phyloP scores from a whole-genome alignment of 2,888 invertebrate species.

The Sericinus montela region DNA sequence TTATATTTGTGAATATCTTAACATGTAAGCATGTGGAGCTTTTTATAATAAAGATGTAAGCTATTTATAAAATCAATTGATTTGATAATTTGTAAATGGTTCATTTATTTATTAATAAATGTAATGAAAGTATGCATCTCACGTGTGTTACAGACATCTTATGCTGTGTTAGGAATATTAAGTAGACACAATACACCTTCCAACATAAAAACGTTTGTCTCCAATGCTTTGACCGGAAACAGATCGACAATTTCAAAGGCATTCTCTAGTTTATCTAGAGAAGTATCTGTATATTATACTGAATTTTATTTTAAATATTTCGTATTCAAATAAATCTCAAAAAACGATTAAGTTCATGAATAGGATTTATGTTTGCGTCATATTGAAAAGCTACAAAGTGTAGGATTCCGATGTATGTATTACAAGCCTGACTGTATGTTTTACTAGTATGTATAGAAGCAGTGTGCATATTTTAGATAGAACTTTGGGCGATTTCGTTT shows the following conservation, averaged over 20 bases:
- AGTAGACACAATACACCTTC: conserved; percentile 51
- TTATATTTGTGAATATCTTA: too few relatives aligned
- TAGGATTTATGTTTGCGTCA: too few relatives aligned
- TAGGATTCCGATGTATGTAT: not conserved
- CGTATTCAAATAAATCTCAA: not conserved
- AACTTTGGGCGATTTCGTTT: too few relatives aligned
- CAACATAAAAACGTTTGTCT: conserved; percentile 51
- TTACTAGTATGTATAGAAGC: not conserved
- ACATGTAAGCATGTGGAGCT: too few relatives aligned
- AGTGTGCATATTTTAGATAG: conserved; percentile 11
- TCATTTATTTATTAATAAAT: not conserved
- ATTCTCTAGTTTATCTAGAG: conserved; percentile 62
- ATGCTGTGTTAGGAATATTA: conserved; percentile 55
- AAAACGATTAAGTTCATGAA: too few relatives aligned
- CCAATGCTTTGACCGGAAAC: conserved; percentile 62
- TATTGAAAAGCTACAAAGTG: too few relatives aligned
- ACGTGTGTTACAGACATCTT: conserved; percentile 20
- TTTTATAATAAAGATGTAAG: too few relatives aligned
- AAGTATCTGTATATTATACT: conserved; percentile 42
- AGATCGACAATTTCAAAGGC: conserved; percentile 51
- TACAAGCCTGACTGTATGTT: not conserved
- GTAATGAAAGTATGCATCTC: conserved; percentile 12
- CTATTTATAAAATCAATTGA: not conserved
- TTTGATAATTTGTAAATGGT: not conserved
- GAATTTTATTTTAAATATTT: conserved; percentile 32